Evolutionary conservation across 2,888 invertebrate species (phyloP).

Genomic region (Drosophila pegasa): DNA sequence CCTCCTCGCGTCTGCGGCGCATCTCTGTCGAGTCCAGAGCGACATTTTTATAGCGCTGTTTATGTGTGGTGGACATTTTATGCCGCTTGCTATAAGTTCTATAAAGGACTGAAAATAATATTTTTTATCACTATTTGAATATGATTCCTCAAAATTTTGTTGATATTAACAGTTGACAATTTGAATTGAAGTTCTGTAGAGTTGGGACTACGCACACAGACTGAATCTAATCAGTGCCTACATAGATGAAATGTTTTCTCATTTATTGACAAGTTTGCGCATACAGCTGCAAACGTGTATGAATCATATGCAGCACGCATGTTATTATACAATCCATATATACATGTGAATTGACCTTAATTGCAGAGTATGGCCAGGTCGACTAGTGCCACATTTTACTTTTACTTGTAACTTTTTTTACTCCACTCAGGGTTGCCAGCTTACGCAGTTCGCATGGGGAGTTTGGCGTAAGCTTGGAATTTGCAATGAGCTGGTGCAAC

Average conservation of each 20-base stretch:
- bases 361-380: constrained; percentile 31
- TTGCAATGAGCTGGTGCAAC: background rate
- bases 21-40: constrained; percentile 96
- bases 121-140: background rate
- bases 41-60: constrained; percentile 97
- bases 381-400: constrained; percentile 13
- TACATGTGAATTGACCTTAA: background rate
- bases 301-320: constrained; percentile 3
- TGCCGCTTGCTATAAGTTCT: constrained; percentile 19
- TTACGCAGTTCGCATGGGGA: background rate
- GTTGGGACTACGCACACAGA: background rate
- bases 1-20: constrained; percentile 96
- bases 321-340: background rate
- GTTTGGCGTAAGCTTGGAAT: background rate
- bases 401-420: constrained; percentile 9
- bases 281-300: background rate
- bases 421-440: constrained; percentile 30
- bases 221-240: constrained; percentile 1
- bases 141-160: background rate
- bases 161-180: background rate
- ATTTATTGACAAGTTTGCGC: background rate
- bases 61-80: constrained; percentile 92
- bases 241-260: background rate
- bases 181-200: background rate
- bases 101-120: constrained; percentile 8